Conservation (phyloP, 2,888 invertebrate genomes). For the Leptinotarsa peninsularis region DNA sequence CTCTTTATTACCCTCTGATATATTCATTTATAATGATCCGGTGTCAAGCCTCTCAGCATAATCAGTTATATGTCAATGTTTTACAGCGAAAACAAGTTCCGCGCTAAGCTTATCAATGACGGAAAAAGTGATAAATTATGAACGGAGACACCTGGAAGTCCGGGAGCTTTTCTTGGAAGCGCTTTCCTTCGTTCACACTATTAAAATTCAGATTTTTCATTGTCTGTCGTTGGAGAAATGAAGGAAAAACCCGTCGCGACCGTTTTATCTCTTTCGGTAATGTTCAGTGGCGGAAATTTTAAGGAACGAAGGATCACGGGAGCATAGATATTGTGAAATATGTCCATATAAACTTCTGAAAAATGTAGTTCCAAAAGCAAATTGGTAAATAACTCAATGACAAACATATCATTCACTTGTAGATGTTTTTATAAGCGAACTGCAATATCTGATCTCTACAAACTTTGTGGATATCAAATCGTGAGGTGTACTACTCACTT, state of each 20-base stretch:
- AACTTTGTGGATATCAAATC: no score
- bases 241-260: conserved; percentile 16
- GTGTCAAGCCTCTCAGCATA: conserved; percentile 30
- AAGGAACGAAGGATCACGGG: not conserved
- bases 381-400: no score
- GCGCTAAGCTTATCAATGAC: conserved; percentile 55
- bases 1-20: conserved; percentile 14
- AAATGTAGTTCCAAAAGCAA: no score
- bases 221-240: conserved; percentile 36
- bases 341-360: not conserved
- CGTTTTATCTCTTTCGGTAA: conserved; percentile 4
- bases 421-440: no score
- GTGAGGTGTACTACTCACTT: no score
- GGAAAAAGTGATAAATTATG: conserved; percentile 59
- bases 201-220: conserved; percentile 39
- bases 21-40: conserved; percentile 14
- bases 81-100: conserved; percentile 39
- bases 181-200: conserved; percentile 2
- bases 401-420: no score
- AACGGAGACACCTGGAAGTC: conserved; percentile 53
- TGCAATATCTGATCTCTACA: no score
- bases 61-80: conserved; percentile 42
- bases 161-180: conserved; percentile 6
- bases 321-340: not conserved
- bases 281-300: not conserved